Percentiles rank a stretch among this genome's conserved stretches.
Conservation (phyloP, 2,797 vertebrate species). For the Neostethus bicornis region DNA sequence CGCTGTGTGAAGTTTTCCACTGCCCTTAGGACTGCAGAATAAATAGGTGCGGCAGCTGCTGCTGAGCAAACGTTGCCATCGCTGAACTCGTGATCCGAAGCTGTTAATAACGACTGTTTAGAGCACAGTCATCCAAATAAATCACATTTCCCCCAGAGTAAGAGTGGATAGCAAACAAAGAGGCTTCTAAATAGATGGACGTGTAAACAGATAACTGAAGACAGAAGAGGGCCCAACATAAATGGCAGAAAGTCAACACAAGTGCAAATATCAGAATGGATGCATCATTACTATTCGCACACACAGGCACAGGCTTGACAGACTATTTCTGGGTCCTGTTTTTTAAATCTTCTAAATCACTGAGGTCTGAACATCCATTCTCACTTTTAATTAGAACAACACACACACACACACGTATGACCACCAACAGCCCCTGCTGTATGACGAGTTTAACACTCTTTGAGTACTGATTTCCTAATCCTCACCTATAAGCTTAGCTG, state of each 20-base stretch:
- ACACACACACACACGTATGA: constrained; percentile 30
- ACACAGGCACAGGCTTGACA: constrained; percentile 46
- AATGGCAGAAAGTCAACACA: constrained; percentile 24
- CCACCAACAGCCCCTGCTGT: constrained; percentile 7
- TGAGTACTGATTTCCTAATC: constrained; percentile 56
- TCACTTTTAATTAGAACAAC: constrained; percentile 60
- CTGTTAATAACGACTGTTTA: constrained; percentile 17
- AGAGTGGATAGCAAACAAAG: not conserved
- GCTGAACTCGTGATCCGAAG: constrained; percentile 22
- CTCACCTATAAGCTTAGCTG: constrained; percentile 37
- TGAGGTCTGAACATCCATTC: constrained; percentile 61
- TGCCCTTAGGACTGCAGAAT: constrained; percentile 21
- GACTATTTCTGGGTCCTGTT: constrained; percentile 71
- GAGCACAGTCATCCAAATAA: constrained; percentile 30
- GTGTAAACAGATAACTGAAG: constrained; percentile 1
- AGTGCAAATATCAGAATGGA: constrained; percentile 15
- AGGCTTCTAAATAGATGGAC: constrained; percentile 20
- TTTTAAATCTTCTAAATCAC: constrained; percentile 65
- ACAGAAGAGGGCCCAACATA: constrained; percentile 4
- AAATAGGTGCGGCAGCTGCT: constrained; percentile 5
- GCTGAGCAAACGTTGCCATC: constrained; percentile 24
- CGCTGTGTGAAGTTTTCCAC: not conserved
- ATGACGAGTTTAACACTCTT: constrained; percentile 52
- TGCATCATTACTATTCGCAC: constrained; percentile 30
- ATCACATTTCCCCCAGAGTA: constrained; percentile 12